Evolutionary conservation across 2,113 vertebrate species (phyloP), one percentile per base, ranked within the genome.

Genomic region (Brachyhypopomus occidentalis): DNA sequence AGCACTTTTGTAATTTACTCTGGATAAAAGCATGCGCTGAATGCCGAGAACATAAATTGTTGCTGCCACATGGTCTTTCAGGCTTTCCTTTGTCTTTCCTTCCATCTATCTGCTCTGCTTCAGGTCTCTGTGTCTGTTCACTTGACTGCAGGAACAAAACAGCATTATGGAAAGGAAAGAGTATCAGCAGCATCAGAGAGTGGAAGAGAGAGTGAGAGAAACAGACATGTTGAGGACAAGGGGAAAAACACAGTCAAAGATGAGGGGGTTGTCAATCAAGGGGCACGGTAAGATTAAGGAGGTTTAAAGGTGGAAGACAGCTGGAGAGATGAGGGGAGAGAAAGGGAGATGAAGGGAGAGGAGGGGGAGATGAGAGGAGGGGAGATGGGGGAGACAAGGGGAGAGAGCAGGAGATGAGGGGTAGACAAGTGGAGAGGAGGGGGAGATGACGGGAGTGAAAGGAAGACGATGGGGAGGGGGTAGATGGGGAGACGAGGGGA

Each of bases 81-180:
- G 19, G 55, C 2, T 64, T 75, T 77, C 7, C 30, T 73, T 66
- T 72, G 36, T 79, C 14, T 25, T 56, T 69, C 20, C n/a, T 17
- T 41, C n/a, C 60, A 20, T 48, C 23, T 64, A 14, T 72, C 20
- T 78, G 38, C 63, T 30, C 27, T 74, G n/a, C 71, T 52, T 22
- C 77, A 71, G 27, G 41, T 56, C 70, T 59, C 52, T 20, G 41
- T 7, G 59, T 69, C 60, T 84, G 38, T 84, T 78, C 64, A 84
- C 66, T 55, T 59, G 69, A 76, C 83, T 83, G 75, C 75, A 56
- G 80, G 75, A 79, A 80, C 62, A 38, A 79, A 86, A 86, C 76
- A 79, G 83, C 71, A 86, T 87, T 86, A 83, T 34, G 36, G 25
- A 55, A n/a, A 58, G 36, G 48, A 83, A 12, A 75, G 77, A 67